Conservation (phyloP, 2,113 vertebrate genomes). For the Tamias sibiricus region DNA sequence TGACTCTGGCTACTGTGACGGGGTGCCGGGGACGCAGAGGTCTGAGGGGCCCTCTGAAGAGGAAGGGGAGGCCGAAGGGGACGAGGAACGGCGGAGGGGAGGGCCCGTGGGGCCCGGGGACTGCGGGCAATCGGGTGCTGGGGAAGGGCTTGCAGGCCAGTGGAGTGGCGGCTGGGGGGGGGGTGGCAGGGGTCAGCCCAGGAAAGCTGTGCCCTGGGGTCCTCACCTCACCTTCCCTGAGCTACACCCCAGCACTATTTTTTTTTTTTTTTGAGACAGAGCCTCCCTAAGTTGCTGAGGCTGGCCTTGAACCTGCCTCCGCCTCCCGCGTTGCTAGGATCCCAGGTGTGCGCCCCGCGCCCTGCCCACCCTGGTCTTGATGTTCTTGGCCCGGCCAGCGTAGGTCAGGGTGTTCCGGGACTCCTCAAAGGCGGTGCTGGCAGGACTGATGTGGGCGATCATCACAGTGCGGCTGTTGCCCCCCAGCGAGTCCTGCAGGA, state of each 20-base stretch:
- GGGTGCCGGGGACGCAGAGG: background rate
- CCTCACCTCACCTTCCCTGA: constrained; percentile 88
- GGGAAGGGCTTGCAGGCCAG: background rate
- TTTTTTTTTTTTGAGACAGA: too few relatives aligned
- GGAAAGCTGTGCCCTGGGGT: background rate
- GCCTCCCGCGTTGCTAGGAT: too few relatives aligned
- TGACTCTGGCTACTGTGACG: fast-evolving
- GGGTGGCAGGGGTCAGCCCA: background rate
- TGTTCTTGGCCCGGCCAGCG: constrained; percentile 94
- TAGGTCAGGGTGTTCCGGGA: constrained; percentile 94
- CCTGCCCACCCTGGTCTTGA: constrained; percentile 90
- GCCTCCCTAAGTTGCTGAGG: too few relatives aligned
- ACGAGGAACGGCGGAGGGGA: background rate
- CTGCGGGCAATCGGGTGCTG: background rate
- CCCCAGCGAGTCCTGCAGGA: constrained; percentile 91
- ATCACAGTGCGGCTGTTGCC: constrained; percentile 95
- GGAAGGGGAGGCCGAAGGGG: background rate
- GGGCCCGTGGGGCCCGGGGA: fast-evolving
- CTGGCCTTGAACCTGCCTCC: too few relatives aligned
- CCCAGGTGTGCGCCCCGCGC: too few relatives aligned
- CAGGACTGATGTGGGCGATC: constrained; percentile 97
- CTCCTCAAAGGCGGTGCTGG: constrained; percentile 94
- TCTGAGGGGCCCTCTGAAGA: background rate
- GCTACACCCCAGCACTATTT: too few relatives aligned
- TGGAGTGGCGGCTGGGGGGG: background rate